A percentile compares a stretch with the other conserved stretches of the same genome.
phyloP scores from a whole-genome alignment of 2,888 invertebrate species.

The Deladenus siricidicola region DNA sequence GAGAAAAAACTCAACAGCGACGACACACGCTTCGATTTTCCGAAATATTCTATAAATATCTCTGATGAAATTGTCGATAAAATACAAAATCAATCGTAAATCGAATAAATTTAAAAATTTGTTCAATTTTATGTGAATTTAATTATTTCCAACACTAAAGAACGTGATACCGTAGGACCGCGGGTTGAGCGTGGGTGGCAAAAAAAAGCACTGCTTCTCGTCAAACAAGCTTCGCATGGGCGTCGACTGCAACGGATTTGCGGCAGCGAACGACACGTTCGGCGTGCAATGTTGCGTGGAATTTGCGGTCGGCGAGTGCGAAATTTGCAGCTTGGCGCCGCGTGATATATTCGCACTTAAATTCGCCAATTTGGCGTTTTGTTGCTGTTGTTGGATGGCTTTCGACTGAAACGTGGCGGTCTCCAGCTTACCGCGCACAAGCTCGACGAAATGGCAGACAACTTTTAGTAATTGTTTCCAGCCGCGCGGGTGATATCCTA shows the following conservation, averaged over 20 bases:
- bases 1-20: not conserved
- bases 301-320: not conserved
- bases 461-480: not conserved
- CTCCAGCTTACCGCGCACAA: slow-evolving; percentile 3
- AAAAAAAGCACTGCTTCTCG: slow-evolving; percentile 10
- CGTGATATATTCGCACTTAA: not conserved
- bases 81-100: not conserved
- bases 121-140: not conserved
- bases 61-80: not conserved
- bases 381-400: not conserved
- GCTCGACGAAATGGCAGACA: not conserved
- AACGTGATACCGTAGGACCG: not conserved
- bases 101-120: not conserved
- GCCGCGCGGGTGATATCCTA: not conserved
- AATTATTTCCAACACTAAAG: not conserved
- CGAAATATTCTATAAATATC: slow-evolving; percentile 3
- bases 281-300: not conserved
- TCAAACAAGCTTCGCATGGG: slow-evolving; percentile 1
- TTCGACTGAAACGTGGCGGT: not conserved
- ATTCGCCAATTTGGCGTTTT: not conserved
- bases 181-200: slow-evolving; percentile 14
- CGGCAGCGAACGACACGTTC: not conserved
- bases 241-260: not conserved
- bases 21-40: not conserved
- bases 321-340: not conserved